Evolutionary conservation across 2,797 vertebrate species (phyloP).

Genomic region (Peromyscus melanophrys): DNA sequence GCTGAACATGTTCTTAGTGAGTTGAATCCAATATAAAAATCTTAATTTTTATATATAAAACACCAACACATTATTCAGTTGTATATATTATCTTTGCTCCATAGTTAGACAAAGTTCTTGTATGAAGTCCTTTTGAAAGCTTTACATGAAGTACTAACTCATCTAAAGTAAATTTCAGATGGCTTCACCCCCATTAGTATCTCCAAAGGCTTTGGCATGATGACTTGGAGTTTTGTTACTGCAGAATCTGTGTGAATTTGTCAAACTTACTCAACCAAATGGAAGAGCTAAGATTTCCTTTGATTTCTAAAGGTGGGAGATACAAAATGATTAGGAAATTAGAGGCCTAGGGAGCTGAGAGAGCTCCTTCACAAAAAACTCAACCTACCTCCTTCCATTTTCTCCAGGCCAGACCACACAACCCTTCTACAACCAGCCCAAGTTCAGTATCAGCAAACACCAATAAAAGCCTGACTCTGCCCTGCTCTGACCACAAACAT

Average conservation of each 20-base stretch:
- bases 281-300: not conserved
- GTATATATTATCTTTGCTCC: not conserved
- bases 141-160: not conserved
- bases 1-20: not conserved
- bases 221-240: not conserved
- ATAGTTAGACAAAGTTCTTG: not conserved
- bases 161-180: slow-evolving; percentile 1
- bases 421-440: not conserved
- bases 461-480: not conserved
- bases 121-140: slow-evolving; percentile 8
- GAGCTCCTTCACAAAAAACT: not conserved
- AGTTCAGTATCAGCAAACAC: not conserved
- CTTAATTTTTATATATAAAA: slow-evolving; percentile 53
- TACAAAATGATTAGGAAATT: not conserved
- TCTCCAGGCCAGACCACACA: not conserved
- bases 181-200: not conserved
- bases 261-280: not conserved
- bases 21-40: not conserved
- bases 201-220: not conserved
- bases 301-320: not conserved
- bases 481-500: not conserved
- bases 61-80: slow-evolving; percentile 20
- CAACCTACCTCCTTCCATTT: not conserved
- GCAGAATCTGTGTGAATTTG: not conserved
- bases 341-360: not conserved